A percentile compares a stretch with the other conserved stretches of the same genome.
Conservation (phyloP, 2,113 vertebrate species). For the Eudorcas thomsonii region DNA sequence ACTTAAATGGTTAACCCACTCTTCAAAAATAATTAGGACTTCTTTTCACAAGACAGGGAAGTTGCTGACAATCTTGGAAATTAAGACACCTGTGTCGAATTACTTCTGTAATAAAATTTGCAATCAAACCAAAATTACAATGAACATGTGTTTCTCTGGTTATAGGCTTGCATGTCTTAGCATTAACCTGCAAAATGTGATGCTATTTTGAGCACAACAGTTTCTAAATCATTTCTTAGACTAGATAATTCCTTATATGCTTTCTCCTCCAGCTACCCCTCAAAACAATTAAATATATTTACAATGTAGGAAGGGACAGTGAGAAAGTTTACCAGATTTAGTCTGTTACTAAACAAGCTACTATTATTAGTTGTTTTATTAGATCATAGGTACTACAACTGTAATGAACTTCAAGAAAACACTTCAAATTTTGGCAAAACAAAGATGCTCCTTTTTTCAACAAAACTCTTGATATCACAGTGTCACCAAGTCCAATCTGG, state of each 20-base stretch:
- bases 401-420: not conserved
- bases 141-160: not conserved
- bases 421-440: not conserved
- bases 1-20: not conserved
- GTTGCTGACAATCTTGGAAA: constrained; percentile 31
- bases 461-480: not conserved
- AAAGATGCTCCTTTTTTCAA: not conserved
- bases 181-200: not conserved
- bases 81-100: constrained; percentile 54
- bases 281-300: not conserved
- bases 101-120: constrained; percentile 57
- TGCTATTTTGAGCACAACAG: constrained; percentile 31
- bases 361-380: not conserved
- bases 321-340: not conserved
- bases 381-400: not conserved
- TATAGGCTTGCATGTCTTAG: not conserved
- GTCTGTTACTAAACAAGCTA: not conserved
- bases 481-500: not conserved
- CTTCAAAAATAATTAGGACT: constrained; percentile 45
- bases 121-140: constrained; percentile 62
- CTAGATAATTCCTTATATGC: not conserved
- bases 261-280: not conserved
- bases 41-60: constrained; percentile 23
- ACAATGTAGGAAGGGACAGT: not conserved
- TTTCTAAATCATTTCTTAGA: constrained; percentile 38